Evolutionary conservation across 1,140 invertebrate genomes (phyloP), one percentile per base, ranked within the genome.

Genomic region (Sweltsa coloradensis): DNA sequence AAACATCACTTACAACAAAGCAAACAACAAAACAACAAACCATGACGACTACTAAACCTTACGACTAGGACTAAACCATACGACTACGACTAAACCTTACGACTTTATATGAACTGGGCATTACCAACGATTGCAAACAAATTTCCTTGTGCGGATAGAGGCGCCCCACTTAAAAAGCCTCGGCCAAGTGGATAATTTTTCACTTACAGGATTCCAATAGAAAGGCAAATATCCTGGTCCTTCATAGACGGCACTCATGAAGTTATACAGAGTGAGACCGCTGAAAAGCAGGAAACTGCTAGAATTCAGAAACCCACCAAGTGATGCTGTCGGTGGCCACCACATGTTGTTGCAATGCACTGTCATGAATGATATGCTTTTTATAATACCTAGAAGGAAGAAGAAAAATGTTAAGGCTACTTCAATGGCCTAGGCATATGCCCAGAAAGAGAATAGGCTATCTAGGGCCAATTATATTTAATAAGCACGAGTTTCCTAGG

Each of bases 161-260:
- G n/a, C n/a, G n/a, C n/a, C n/a, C n/a, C n/a, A n/a, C n/a, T n/a
- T n/a, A n/a, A n/a, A n/a, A n/a, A n/a, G n/a, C n/a, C n/a, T n/a
- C n/a, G n/a, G n/a, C n/a, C n/a, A n/a, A n/a, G n/a, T n/a, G n/a
- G n/a, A n/a, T n/a, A n/a, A n/a, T n/a, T n/a, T n/a, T n/a, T n/a
- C n/a, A 62, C 68, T 72, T 73, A 86, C 88, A 36, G 92, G 91
- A 66, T 70, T 73, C 92, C 94, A 95, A 50, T 80, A 75, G 19
- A 77, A 61, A 5, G 85, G 83, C 43, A 97, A 75, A 71, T 81
- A 87, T 13, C 91, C 91, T 34, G 90, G 90, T 19, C 93, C 93
- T 61, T 83, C 80, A 55, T 83, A 76, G 51, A 92, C 77, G 5
- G 92, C 82, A 61, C 78, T 82, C 37, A 95, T 75, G 67, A 95